Evolutionary conservation across 92 coral and sea anemone genomes (phyloP).

Genomic region (Umimayanthus chanpuru): DNA sequence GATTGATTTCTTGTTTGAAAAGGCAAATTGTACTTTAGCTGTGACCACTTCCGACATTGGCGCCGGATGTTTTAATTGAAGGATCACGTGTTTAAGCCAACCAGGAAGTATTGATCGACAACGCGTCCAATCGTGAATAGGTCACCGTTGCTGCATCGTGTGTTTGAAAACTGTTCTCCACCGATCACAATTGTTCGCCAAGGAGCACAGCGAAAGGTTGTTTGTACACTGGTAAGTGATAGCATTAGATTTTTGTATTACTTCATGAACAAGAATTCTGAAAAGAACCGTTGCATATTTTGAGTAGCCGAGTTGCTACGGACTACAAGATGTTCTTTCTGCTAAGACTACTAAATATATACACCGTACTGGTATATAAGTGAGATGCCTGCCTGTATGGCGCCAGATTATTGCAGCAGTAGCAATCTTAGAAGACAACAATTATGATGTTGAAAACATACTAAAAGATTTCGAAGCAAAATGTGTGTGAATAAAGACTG

Average conservation of each 20-base stretch:
- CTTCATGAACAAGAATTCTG: background rate
- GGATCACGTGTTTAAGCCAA: constrained; percentile 10
- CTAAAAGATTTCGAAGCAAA: no score
- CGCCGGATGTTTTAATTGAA: no score
- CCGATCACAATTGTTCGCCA: background rate
- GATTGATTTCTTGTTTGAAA: background rate
- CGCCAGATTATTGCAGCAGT: no score
- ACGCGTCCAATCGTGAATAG: background rate
- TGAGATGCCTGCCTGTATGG: no score
- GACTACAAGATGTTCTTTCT: no score
- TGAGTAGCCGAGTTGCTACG: background rate
- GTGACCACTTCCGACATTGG: background rate
- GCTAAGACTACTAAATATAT: no score
- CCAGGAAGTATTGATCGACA: constrained; percentile 15
- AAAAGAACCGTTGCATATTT: background rate
- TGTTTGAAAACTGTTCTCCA: background rate
- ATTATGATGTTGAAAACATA: no score
- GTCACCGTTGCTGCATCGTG: background rate
- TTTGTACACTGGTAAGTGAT: background rate
- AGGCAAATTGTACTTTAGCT: background rate
- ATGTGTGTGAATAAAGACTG: no score
- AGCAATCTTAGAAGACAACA: no score
- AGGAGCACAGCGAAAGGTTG: background rate
- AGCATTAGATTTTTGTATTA: background rate
- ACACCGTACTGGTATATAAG: no score